Percentiles rank a stretch among this genome's conserved stretches.
phyloP scores from a whole-genome alignment of 2,797 vertebrate species.

The Spheniscus humboldti region DNA sequence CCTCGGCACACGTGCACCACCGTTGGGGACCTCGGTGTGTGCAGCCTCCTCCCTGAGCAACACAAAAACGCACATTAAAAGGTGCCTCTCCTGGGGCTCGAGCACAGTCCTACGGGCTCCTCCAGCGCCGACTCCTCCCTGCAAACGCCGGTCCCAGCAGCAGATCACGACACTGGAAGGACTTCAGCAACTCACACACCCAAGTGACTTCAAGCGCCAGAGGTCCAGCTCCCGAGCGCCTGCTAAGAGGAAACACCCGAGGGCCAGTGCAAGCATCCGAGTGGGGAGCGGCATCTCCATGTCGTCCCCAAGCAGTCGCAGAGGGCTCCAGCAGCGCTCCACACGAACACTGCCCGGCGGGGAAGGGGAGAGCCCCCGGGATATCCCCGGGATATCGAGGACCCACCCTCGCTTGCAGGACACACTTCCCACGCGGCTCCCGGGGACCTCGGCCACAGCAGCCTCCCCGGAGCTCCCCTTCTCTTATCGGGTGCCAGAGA shows the following conservation, averaged over 20 bases:
- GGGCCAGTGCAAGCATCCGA: too few relatives aligned
- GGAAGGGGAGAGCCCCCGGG: too few relatives aligned
- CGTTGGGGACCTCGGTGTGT: accelerated
- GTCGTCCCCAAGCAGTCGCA: background rate
- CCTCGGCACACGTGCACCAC: background rate
- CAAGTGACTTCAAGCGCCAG: background rate
- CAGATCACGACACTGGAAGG: accelerated
- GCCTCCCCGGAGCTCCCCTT: background rate
- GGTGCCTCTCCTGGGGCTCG: accelerated
- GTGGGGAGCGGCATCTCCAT: accelerated
- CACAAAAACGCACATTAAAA: accelerated
- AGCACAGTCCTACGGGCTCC: background rate
- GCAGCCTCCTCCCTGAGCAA: background rate
- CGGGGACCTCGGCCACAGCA: too few relatives aligned
- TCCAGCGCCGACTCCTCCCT: background rate
- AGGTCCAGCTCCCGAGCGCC: background rate
- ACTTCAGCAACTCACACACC: background rate
- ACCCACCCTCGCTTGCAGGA: background rate
- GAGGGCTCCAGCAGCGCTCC: background rate
- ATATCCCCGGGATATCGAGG: too few relatives aligned
- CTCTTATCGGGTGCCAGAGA: background rate
- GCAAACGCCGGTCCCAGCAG: background rate
- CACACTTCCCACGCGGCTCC: background rate
- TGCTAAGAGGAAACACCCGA: background rate
- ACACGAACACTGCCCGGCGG: accelerated